Evolutionary conservation across 2,113 vertebrate species (phyloP).

Genomic region (Sinocyclocheilus grahami): DNA sequence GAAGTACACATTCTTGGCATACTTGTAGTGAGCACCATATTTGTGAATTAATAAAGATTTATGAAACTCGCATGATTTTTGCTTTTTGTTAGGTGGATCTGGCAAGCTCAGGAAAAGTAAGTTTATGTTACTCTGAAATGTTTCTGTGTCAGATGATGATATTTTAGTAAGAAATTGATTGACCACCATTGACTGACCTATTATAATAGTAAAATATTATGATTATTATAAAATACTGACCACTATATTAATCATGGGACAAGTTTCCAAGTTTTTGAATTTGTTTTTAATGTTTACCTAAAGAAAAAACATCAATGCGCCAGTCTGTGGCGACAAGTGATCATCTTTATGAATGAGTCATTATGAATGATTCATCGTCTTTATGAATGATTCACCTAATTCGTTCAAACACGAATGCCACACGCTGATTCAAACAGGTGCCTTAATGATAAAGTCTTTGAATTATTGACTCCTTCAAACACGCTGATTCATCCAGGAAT

Average conservation of each 20-base stretch:
- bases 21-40: slow-evolving; percentile 42
- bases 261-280: not conserved
- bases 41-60: slow-evolving; percentile 46
- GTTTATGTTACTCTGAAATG: slow-evolving; percentile 65
- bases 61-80: not conserved
- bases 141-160: not conserved
- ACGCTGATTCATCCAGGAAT: not conserved
- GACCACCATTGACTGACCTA: not conserved
- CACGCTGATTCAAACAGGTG: too few relatives aligned
- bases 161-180: not conserved
- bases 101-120: slow-evolving; percentile 89
- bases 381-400: too few relatives aligned
- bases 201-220: not conserved
- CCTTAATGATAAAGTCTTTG: not conserved
- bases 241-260: not conserved
- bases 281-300: not conserved
- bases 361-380: too few relatives aligned
- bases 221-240: not conserved
- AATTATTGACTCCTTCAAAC: not conserved
- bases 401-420: too few relatives aligned
- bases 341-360: too few relatives aligned
- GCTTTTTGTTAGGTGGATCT: slow-evolving; percentile 72
- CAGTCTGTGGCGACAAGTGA: too few relatives aligned
- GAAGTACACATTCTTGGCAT: slow-evolving; percentile 7
- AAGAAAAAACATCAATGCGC: not conserved